Conservation (phyloP, 1,140 invertebrate genomes). For the Himalopsyche phryganea region DNA sequence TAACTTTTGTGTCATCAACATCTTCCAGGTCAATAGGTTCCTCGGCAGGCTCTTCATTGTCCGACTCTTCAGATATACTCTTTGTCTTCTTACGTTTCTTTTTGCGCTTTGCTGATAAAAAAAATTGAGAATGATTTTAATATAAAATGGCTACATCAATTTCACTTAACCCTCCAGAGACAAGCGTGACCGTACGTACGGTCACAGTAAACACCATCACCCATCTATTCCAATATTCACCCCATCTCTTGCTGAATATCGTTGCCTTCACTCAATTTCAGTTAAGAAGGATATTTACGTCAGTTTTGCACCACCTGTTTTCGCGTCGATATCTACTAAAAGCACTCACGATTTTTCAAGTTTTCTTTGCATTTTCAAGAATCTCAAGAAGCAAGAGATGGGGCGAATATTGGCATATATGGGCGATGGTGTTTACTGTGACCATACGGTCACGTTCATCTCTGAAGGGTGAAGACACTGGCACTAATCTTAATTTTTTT, state of each 20-base stretch:
- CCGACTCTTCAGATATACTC: conserved; percentile 31
- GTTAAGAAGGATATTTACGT: too few relatives aligned
- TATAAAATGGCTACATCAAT: neutral
- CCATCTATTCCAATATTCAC: too few relatives aligned
- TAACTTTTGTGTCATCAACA: conserved; percentile 30
- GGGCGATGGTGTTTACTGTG: neutral
- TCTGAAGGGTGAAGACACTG: too few relatives aligned
- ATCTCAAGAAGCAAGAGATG: neutral
- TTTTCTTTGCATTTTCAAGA: neutral
- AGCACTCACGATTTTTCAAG: neutral
- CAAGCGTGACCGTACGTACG: neutral
- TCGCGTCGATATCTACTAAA: too few relatives aligned
- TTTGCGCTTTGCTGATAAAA: conserved; percentile 21
- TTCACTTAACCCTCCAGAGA: too few relatives aligned
- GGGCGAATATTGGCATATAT: neutral
- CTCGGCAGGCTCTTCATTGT: conserved; percentile 36
- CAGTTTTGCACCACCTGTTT: too few relatives aligned
- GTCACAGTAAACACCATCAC: neutral
- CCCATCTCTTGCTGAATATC: too few relatives aligned
- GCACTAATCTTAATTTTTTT: too few relatives aligned
- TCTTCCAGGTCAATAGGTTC: conserved; percentile 36
- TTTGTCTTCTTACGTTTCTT: conserved; percentile 32
- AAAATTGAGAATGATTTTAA: neutral
- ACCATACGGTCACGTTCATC: too few relatives aligned
- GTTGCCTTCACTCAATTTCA: too few relatives aligned